Conservation (phyloP, 2,113 vertebrate species). For the Laterallus jamaicensis region DNA sequence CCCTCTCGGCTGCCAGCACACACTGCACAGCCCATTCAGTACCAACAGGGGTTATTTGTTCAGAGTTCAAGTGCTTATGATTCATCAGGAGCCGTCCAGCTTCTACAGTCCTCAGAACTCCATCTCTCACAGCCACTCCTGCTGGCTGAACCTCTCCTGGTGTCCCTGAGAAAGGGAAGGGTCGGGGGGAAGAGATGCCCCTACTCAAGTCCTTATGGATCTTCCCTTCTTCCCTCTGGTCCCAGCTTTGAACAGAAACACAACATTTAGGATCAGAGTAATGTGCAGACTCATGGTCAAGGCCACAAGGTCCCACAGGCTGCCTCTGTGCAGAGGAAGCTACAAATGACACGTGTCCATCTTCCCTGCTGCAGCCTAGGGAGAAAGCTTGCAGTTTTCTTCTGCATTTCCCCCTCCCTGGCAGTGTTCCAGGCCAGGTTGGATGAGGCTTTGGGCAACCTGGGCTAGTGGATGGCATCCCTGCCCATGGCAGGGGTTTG, state of each 20-base stretch:
- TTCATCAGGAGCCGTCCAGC: not conserved
- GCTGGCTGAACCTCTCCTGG: not conserved
- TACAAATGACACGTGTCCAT: not conserved
- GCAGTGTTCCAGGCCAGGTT: too few relatives aligned
- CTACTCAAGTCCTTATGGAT: not conserved
- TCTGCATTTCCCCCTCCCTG: too few relatives aligned
- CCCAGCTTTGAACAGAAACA: not conserved
- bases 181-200: not conserved
- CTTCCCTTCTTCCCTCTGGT: not conserved
- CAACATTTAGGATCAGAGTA: not conserved
- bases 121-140: not conserved
- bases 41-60: not conserved
- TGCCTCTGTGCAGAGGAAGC: not conserved
- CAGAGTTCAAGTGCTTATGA: not conserved
- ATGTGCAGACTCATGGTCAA: not conserved
- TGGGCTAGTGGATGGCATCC: too few relatives aligned
- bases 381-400: not conserved
- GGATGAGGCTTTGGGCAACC: too few relatives aligned
- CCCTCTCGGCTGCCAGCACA: not conserved
- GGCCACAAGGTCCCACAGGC: not conserved
- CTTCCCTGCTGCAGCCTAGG: not conserved
- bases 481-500: too few relatives aligned
- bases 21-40: rapidly evolving
- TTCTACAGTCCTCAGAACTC: not conserved
- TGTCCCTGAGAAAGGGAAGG: not conserved